Percentiles rank a stretch among this genome's conserved stretches.
Evolutionary conservation across 2,797 vertebrate genomes (phyloP).

Genomic region (Psittacula derbiana): DNA sequence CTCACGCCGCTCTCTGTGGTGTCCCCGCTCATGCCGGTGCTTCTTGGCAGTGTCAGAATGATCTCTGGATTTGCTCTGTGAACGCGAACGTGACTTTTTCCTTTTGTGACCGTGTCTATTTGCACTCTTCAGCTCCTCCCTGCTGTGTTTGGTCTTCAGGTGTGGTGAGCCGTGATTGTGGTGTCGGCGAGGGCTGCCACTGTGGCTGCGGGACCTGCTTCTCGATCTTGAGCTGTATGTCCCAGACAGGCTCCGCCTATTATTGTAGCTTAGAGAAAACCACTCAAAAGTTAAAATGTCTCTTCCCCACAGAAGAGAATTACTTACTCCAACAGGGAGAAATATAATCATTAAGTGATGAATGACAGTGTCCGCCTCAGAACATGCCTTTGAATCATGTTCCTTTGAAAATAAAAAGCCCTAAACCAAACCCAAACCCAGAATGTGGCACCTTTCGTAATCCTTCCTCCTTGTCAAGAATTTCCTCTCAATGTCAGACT

Average conservation of each 20-base stretch:
- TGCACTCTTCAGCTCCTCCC: conserved; percentile 87
- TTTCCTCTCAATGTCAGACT: not conserved
- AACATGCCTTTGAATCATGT: rapidly evolving
- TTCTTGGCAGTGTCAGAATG: conserved; percentile 88
- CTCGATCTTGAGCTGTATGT: conserved; percentile 96
- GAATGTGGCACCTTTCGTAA: rapidly evolving
- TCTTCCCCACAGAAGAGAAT: rapidly evolving
- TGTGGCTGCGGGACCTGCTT: conserved; percentile 94
- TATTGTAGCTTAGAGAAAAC: conserved; percentile 85
- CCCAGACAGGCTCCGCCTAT: conserved; percentile 92
- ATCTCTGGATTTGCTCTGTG: conserved; percentile 89
- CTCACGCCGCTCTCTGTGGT: conserved; percentile 89
- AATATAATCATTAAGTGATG: not conserved
- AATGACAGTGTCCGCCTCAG: rapidly evolving
- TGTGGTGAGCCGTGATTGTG: conserved; percentile 87
- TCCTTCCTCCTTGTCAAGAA: not conserved
- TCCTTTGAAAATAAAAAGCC: not conserved
- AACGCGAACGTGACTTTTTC: conserved; percentile 90
- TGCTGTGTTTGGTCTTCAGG: conserved; percentile 89
- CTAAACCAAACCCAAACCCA: not conserved
- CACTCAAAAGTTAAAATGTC: not conserved
- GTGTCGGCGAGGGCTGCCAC: conserved; percentile 89
- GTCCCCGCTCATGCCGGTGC: conserved; percentile 92
- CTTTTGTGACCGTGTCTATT: conserved; percentile 92
- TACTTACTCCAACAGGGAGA: not conserved